A percentile compares a stretch with the other conserved stretches of the same genome.
Evolutionary conservation across 2,113 vertebrate species (phyloP).

Genomic region (Ctenodactylus gundi): DNA sequence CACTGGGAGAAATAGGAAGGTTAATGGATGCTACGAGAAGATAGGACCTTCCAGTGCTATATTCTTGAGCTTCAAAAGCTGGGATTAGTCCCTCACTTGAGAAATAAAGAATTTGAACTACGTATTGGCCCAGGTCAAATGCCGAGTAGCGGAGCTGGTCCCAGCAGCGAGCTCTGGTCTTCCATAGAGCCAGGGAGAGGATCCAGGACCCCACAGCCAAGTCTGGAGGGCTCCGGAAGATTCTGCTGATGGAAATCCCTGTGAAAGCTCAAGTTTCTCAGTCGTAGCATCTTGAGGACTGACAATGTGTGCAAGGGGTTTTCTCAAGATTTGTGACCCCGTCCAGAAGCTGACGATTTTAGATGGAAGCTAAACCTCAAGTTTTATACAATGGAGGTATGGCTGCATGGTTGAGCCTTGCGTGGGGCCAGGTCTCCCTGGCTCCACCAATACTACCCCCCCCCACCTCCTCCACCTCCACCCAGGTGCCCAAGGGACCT

Average conservation of each 20-base stretch:
- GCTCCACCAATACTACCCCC: not conserved
- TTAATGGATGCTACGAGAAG: not conserved
- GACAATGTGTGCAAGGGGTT: not conserved
- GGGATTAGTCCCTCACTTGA: not conserved
- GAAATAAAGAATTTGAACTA: not conserved
- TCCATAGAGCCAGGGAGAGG: fast-evolving
- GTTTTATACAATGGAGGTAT: not conserved
- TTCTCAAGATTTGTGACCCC: not conserved
- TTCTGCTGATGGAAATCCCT: not conserved
- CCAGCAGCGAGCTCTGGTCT: not conserved
- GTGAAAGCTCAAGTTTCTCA: not conserved
- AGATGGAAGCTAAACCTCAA: not conserved
- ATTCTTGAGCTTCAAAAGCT: not conserved
- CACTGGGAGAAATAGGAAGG: not conserved
- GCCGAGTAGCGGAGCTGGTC: not conserved
- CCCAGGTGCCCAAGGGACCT: no score
- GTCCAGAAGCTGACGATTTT: not conserved
- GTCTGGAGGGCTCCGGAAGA: not conserved
- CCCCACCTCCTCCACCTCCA: fast-evolving
- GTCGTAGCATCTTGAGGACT: not conserved
- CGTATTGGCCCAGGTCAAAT: not conserved
- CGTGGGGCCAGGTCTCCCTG: not conserved
- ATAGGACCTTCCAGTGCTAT: no score
- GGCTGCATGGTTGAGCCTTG: not conserved
- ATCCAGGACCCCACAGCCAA: not conserved